phyloP scores from a whole-genome alignment of 2,888 invertebrate genomes.

The Eutolmus rufibarbis region DNA sequence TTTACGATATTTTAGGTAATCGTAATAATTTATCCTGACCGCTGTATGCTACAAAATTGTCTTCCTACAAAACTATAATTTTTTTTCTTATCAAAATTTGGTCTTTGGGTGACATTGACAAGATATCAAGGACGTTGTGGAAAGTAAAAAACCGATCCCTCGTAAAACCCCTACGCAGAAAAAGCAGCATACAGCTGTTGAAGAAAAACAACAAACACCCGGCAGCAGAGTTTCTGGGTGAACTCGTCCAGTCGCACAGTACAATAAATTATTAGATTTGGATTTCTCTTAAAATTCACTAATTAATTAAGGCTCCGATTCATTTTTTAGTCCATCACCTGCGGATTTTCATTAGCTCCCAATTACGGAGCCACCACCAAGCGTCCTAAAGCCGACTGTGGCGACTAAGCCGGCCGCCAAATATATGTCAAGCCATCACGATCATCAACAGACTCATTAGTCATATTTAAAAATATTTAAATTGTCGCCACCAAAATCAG shows the following conservation, averaged over 20 bases:
- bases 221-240: background rate
- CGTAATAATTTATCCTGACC: background rate
- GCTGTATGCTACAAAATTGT: background rate
- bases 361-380: background rate
- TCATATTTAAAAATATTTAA: constrained; percentile 25
- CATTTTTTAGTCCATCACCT: constrained; percentile 2
- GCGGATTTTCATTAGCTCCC: constrained; percentile 7
- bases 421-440: constrained; percentile 16
- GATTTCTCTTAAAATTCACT: constrained; percentile 22
- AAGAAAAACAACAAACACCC: background rate
- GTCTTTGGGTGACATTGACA: background rate
- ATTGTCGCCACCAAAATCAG: background rate
- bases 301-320: constrained; percentile 15
- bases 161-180: background rate
- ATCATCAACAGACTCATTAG: constrained; percentile 14
- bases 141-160: background rate
- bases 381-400: background rate
- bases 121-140: background rate
- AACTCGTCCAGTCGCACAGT: background rate
- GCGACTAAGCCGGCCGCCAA: background rate
- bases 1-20: background rate
- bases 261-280: background rate
- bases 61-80: background rate
- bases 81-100: background rate
- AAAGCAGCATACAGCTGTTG: background rate